Evolutionary conservation across 2,888 invertebrate genomes (phyloP), one percentile per base, ranked within the genome.

Genomic region (Malacosoma neustria): DNA sequence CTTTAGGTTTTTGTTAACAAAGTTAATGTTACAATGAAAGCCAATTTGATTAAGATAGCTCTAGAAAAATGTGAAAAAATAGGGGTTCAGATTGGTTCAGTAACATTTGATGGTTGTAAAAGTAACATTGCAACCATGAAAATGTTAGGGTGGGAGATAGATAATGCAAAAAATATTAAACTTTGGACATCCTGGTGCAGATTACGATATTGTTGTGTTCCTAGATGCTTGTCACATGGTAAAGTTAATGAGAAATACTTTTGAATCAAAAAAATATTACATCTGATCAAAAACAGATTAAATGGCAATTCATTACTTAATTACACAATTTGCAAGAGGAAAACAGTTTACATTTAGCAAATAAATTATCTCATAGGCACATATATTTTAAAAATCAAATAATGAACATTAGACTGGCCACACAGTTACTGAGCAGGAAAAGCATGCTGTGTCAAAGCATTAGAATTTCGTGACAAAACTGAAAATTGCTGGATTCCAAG

Each of bases 1-100:
- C n/a, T n/a, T n/a, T 48, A 46, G 35, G 49, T 49, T 42, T 45
- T 49, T n/a, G 36, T 45, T 14, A 30, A 39, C 3, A 39, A 40
- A 32, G 9, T 46, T 14, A 41, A 30, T 33, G 42, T 31, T 11
- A 39, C 40, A 11, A 36, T 32, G 32, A 40, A 42, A 14, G 40
- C 38, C 1, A 45, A 42, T 33, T 35, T 43, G 22, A 36, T 43
- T 12, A 41, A 35, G 9, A 40, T 37, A 3, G 35, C 33, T 11
- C 30, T 43, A 15, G 12, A 33, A 14, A 42, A 46, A 38, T 45
- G 42, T 14, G 2, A 39, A 6, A 11, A 34, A 29, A 22, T 38
- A 7, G 43, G 43, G 0, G 34, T 45, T 2, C 11, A 45, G 12
- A 35, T 45, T 9, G 11, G 13, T 29, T 36, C 43, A 5, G 22